Evolutionary conservation across 2,113 vertebrate species (phyloP), one percentile per base, ranked within the genome.

Genomic region (Macheiramphus alcinus): DNA sequence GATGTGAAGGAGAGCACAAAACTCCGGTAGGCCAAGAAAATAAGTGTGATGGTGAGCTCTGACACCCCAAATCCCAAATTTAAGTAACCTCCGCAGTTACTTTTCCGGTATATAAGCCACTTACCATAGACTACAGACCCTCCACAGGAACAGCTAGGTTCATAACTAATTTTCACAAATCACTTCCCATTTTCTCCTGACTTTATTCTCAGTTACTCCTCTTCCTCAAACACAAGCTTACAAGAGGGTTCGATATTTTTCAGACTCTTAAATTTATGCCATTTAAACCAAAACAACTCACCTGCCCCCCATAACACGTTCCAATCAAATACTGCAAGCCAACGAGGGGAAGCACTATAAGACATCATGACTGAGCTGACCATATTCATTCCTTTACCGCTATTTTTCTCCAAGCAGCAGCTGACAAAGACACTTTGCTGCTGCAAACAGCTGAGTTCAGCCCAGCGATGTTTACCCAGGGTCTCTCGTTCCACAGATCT

Each of bases 381-480:
- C 6, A 2, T 6, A 16, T 40, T 82, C 73, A 63, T 36, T 48
- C 45, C 79, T 36, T 72, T 26, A 42, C 38, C 45, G 20, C 42
- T 55, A 16, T 18, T 93, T 13, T 73, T 32, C 70, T 58, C 78
- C 15, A 16, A 47, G 62, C 48, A 72, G 56, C 16, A 43, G 89
- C 84, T 95, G 79, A 82, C 85, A 86, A 68, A 90, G 86, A n/a
- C 61, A 13, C 53, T 68, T 15, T 36, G 72, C 89, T 75, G 70
- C 83, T 73, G 62, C 72, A 61, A 72, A 67, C 84, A 93, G 93
- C 90, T 52, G 72, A 88, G 58, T 16, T 86, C 91, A 91, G 78
- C 73, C 58, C 3, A 9, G 70, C 32, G 2, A 10, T 94, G 85
- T 94, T 95, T 97, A 95, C 38, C 81, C 80, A 80, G 70, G 66